These are phyloP conservation scores for Oryzias melastigma DNA, from an alignment of 2,113 vertebrate species.

Conservation along the genomic window DNA sequence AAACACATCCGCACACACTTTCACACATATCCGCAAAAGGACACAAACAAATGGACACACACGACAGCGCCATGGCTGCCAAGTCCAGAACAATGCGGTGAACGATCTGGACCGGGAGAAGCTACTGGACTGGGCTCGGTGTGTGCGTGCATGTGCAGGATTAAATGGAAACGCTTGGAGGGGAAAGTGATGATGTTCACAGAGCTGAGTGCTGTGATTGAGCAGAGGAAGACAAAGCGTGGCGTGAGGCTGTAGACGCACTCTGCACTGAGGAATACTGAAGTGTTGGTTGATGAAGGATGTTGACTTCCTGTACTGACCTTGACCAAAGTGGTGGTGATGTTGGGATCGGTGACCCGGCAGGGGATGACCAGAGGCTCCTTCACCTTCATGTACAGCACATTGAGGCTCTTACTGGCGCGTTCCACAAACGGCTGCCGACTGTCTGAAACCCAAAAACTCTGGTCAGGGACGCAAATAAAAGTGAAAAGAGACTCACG, in stretches of 20 bases:
- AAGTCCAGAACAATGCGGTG: slow-evolving; percentile 66
- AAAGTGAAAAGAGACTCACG: background rate
- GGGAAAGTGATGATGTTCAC: slow-evolving; percentile 14
- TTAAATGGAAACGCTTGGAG: slow-evolving; percentile 15
- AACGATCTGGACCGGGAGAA: slow-evolving; percentile 46
- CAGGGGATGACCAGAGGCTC: slow-evolving; percentile 87
- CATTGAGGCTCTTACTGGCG: slow-evolving; percentile 75
- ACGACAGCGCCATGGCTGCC: slow-evolving; percentile 45
- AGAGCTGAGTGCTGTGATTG: background rate
- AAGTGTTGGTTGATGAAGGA: background rate
- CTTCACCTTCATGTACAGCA: slow-evolving; percentile 83
- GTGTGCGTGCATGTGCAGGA: slow-evolving; percentile 12
- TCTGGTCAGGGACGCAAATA: slow-evolving; percentile 64
- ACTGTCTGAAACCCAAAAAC: slow-evolving; percentile 85
- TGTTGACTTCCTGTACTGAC: slow-evolving; percentile 54
- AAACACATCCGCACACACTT: slow-evolving; percentile 68
- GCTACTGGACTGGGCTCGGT: slow-evolving; percentile 15
- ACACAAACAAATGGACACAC: slow-evolving; percentile 57
- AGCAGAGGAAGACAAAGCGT: slow-evolving; percentile 8
- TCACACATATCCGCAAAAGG: slow-evolving; percentile 58
- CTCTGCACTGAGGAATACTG: background rate
- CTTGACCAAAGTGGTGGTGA: slow-evolving; percentile 81
- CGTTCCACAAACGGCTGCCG: slow-evolving; percentile 86
- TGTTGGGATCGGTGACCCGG: slow-evolving; percentile 86
- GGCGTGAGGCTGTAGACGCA: background rate